phyloP scores from a whole-genome alignment of 2,113 vertebrate species.

The Tretioscincus oriximinensis region DNA sequence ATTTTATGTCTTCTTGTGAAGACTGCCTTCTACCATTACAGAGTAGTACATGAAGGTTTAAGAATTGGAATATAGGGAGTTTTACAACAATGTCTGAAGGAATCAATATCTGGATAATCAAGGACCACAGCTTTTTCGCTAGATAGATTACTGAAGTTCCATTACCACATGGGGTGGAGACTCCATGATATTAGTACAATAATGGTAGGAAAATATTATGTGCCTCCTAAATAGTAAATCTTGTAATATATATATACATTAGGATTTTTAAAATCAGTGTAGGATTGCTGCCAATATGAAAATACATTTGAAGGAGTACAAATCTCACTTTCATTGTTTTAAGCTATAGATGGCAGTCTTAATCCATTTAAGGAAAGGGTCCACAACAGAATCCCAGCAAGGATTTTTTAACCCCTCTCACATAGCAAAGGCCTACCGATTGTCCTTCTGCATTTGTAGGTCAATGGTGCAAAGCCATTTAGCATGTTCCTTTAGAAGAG shows the following conservation, averaged over 20 bases:
- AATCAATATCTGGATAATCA: too few species aligned
- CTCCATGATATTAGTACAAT: too few species aligned
- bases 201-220: background rate
- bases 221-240: background rate
- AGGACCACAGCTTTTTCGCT: too few species aligned
- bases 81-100: too few species aligned
- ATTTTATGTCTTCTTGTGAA: too few species aligned
- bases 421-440: slow-evolving; percentile 9
- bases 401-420: slow-evolving; percentile 23
- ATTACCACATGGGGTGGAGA: too few species aligned
- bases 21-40: too few species aligned
- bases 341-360: slow-evolving; percentile 65
- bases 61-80: too few species aligned
- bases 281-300: slow-evolving; percentile 11
- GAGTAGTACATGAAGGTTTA: too few species aligned
- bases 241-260: background rate
- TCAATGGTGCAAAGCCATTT: slow-evolving; percentile 38
- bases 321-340: background rate
- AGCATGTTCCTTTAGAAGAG: slow-evolving; percentile 46
- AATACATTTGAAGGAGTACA: slow-evolving; percentile 10
- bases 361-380: background rate
- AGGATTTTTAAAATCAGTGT: slow-evolving; percentile 15
- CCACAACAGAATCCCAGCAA: background rate
- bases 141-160: too few species aligned
- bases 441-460: slow-evolving; percentile 42